Conservation (phyloP, 2,797 vertebrate genomes). For the Neomorphus geoffroyi region DNA sequence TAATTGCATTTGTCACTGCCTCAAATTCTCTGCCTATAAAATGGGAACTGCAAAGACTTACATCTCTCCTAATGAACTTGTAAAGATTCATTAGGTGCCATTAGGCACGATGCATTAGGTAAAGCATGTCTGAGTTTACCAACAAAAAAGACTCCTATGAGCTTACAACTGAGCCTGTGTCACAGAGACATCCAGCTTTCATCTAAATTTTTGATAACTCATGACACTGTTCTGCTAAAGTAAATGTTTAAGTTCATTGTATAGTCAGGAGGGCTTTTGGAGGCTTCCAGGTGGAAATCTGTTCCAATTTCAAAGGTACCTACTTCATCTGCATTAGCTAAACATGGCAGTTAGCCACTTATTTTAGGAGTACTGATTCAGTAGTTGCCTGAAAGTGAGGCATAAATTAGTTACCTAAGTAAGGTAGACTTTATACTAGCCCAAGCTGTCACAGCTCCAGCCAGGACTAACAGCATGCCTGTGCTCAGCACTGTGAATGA, state of each 20-base stretch:
- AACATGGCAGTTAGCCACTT: background rate
- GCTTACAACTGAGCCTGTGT: background rate
- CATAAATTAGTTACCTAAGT: background rate
- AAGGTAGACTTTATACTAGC: background rate
- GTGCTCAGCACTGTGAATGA: background rate
- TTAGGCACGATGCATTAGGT: background rate
- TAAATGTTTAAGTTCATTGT: background rate
- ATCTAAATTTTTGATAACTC: background rate
- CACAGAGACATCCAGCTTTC: background rate
- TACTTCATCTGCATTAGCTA: background rate
- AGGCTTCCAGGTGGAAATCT: background rate
- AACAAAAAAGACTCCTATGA: background rate
- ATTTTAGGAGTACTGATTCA: background rate
- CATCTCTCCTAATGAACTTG: background rate
- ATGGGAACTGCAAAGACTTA: background rate
- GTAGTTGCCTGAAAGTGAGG: background rate
- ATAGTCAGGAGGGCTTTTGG: background rate
- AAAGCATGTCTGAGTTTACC: background rate
- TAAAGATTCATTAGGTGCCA: background rate
- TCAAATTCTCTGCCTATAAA: background rate
- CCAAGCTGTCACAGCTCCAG: background rate
- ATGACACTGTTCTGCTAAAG: rapidly evolving
- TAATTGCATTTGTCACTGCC: background rate
- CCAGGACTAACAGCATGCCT: background rate
- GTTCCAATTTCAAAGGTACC: background rate